These are phyloP conservation scores for Corella eumyota DNA, from an alignment of 23 tunicate genomes.

Conservation along the genomic window DNA sequence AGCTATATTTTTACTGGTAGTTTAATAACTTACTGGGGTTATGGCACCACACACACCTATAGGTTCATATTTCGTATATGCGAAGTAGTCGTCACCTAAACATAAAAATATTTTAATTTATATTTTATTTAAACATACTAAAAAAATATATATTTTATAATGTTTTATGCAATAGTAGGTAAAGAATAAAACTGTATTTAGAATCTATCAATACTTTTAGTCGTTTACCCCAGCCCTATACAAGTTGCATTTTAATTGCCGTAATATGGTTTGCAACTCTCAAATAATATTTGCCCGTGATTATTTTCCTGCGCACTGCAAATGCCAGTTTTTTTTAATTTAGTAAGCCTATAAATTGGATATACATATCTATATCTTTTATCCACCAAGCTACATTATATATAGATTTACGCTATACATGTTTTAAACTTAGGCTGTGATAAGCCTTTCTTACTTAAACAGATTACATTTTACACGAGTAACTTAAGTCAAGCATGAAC, in stretches of 20 bases:
- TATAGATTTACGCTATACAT: too few relatives aligned
- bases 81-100: slow-evolving; percentile 19
- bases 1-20: not conserved
- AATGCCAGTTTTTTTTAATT: too few relatives aligned
- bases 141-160: not conserved
- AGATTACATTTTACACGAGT: too few relatives aligned
- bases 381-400: too few relatives aligned
- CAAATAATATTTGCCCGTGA: too few relatives aligned
- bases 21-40: slow-evolving; percentile 16
- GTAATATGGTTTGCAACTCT: too few relatives aligned
- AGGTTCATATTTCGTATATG: slow-evolving; percentile 47
- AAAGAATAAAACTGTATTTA: not conserved
- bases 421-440: too few relatives aligned
- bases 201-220: not conserved
- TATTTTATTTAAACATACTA: not conserved
- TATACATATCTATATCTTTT: too few relatives aligned
- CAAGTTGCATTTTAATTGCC: not conserved
- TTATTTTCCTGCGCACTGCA: too few relatives aligned
- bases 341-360: too few relatives aligned
- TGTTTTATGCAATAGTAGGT: not conserved
- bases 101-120: not conserved
- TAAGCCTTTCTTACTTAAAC: too few relatives aligned
- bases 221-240: not conserved
- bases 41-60: slow-evolving; percentile 63
- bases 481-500: too few relatives aligned